Base-by-base conservation (phyloP, 2,113 vertebrate species). In the Pontoporia blainvillei region DNA sequence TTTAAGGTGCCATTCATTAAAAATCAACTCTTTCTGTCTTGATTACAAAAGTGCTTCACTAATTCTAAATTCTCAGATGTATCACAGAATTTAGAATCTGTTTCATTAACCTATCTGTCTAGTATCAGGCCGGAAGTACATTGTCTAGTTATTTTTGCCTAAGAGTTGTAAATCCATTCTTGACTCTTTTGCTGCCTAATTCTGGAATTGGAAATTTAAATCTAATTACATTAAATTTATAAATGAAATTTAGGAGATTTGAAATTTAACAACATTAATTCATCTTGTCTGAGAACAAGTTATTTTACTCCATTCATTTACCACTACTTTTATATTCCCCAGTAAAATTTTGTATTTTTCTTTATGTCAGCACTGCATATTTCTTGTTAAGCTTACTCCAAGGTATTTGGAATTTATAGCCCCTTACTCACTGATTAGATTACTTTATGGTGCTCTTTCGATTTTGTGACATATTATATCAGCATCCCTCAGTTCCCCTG, bases 341-440 rank as follows among this genome's bases (percentile, higher is more conserved):
- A 89, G 61, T 76, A 64, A 93, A 82, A 59, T 52, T 79, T 57
- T 57, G 21, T 87, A 34, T 67, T 83, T 96, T 86, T 57, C 69
- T 81, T 76, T 41, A 75, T 31, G 46, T 91, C 1, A 6, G 29
- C 78, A 59, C 29, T 88, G 59, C 18, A 66, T 52, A 76, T 66
- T 85, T 95, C 83, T 91, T 86, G 41, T 25, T 91, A 73, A 88
- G 69, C 62, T 88, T 76, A 36, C 54, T 69, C 73, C 1, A 73
- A 72, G 52, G 90, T 36, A 66, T 82, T 91, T 85, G 83, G 78
- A 67, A 93, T 96, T 95, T 94, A 81, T 27, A 88, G 86, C 25
- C 52, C 20, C 23, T 66, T 93, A 54, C 59, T 27, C 34, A 64
- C 0, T 66, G 87, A 82, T 29, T 66, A 59, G 73, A 62, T 86